Percentiles rank a stretch among this genome's conserved stretches.
Evolutionary conservation across 2,797 vertebrate genomes (phyloP).

Genomic region (Muscicapa comitata): DNA sequence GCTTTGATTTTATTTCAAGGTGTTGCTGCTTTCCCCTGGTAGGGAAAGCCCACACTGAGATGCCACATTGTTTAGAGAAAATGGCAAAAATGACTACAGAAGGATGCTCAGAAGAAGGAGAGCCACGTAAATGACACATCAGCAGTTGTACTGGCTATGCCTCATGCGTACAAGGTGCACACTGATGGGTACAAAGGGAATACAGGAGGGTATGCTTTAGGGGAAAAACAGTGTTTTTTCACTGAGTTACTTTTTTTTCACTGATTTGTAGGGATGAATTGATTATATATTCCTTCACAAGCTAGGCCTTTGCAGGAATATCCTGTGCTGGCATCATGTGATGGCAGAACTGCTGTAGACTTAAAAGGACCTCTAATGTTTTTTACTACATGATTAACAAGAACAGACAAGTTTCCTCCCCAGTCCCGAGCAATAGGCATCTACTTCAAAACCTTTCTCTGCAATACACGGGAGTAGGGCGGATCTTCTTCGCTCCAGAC

Average conservation of each 20-base stretch:
- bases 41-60: neutral
- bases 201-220: neutral
- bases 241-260: neutral
- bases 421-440: conserved; percentile 20
- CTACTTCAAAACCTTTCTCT: conserved; percentile 21
- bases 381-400: conserved; percentile 60
- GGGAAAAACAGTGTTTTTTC: neutral
- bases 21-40: neutral
- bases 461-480: neutral
- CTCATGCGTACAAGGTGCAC: neutral
- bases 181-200: neutral
- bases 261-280: neutral
- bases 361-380: conserved; percentile 40
- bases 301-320: conserved; percentile 32
- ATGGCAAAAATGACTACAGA: neutral
- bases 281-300: conserved; percentile 36
- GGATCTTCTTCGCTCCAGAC: conserved; percentile 22
- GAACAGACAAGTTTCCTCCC: conserved; percentile 42
- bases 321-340: neutral
- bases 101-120: neutral
- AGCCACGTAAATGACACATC: neutral
- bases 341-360: conserved; percentile 47
- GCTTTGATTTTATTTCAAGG: neutral
- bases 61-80: neutral
- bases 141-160: neutral